These are phyloP conservation scores for Gallirallus australis DNA, from an alignment of 2,797 vertebrate genomes.

Conservation along the genomic window DNA sequence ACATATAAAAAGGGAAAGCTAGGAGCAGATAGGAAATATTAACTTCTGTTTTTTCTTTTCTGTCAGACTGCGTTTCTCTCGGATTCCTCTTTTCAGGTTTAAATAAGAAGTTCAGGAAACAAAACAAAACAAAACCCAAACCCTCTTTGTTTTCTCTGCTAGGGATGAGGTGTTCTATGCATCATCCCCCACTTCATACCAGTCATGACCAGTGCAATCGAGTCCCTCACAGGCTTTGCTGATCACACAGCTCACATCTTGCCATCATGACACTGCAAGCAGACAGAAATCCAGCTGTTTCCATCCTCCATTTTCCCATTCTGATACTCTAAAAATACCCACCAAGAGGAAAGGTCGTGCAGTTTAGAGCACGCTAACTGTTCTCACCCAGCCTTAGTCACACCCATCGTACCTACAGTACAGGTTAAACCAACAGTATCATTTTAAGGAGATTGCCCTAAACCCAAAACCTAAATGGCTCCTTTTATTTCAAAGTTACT, in stretches of 20 bases:
- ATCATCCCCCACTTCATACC: accelerated
- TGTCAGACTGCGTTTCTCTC: accelerated
- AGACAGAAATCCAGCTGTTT: background rate
- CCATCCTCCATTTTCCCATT: background rate
- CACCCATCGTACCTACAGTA: accelerated
- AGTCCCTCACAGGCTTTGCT: background rate
- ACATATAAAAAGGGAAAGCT: background rate
- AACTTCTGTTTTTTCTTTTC: background rate
- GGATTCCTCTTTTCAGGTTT: background rate
- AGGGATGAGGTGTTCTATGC: accelerated
- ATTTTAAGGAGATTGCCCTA: background rate
- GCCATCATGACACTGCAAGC: accelerated
- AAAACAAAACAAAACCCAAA: no score
- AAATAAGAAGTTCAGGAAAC: background rate
- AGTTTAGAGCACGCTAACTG: background rate
- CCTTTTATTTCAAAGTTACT: background rate
- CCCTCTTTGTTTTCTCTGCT: background rate
- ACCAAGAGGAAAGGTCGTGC: background rate
- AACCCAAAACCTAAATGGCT: background rate
- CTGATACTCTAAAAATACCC: background rate
- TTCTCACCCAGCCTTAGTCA: background rate
- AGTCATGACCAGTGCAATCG: background rate
- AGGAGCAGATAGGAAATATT: background rate
- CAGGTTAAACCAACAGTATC: background rate
- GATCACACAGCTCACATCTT: background rate